Evolutionary conservation across 2,888 invertebrate species (phyloP).

Genomic region (Chymomyza procnemis): DNA sequence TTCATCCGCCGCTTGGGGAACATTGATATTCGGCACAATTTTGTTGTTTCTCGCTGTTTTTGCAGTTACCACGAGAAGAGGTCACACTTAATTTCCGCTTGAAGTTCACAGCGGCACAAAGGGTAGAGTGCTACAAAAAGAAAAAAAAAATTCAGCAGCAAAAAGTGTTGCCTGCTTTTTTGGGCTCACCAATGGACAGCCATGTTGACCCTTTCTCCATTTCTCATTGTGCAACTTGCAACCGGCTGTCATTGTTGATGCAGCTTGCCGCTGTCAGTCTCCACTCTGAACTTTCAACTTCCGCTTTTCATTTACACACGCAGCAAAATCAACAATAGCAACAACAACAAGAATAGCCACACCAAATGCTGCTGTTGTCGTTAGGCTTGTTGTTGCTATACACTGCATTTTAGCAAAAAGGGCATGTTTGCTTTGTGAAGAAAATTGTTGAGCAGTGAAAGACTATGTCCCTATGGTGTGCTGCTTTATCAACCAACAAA

Average conservation of each 20-base stretch:
- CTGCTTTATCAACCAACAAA: no score
- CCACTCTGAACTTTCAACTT: slow-evolving; percentile 64
- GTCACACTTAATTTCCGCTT: slow-evolving; percentile 72
- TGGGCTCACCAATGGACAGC: slow-evolving; percentile 18
- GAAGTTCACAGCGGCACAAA: slow-evolving; percentile 42
- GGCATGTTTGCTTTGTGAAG: no score
- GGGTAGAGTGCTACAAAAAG: not conserved
- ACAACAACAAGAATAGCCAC: slow-evolving; percentile 3
- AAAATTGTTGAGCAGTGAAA: no score
- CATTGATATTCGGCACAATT: slow-evolving; percentile 4
- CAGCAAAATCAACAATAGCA: slow-evolving; percentile 8
- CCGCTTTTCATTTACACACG: slow-evolving; percentile 66
- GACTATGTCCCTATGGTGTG: no score
- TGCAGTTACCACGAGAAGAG: slow-evolving; percentile 59
- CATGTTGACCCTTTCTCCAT: slow-evolving; percentile 15
- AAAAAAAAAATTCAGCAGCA: slow-evolving; percentile 1
- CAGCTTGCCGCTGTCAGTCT: slow-evolving; percentile 59
- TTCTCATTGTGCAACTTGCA: slow-evolving; percentile 12
- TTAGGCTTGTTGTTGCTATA: slow-evolving; percentile 19
- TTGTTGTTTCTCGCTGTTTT: slow-evolving; percentile 38
- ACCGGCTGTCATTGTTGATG: slow-evolving; percentile 61
- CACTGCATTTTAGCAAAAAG: no score
- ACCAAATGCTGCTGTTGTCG: slow-evolving; percentile 32
- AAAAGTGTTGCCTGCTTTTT: slow-evolving; percentile 57
- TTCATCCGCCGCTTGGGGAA: not conserved